phyloP scores from a whole-genome alignment of 2,888 invertebrate genomes.

The Drosophila conformis region DNA sequence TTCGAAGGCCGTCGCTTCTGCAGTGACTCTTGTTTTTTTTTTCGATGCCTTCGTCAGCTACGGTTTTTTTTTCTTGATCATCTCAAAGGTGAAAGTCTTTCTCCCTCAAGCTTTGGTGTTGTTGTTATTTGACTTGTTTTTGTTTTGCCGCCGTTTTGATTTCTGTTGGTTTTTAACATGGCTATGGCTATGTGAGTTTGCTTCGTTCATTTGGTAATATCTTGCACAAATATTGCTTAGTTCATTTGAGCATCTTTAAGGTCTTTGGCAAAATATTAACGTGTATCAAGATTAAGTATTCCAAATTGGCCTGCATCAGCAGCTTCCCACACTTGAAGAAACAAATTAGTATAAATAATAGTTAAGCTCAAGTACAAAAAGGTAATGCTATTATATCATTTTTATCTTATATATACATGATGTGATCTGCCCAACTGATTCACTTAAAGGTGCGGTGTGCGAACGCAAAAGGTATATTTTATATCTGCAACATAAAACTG shows the following conservation, averaged over 20 bases:
- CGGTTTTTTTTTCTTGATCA: constrained; percentile 36
- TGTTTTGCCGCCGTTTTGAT: constrained; percentile 63
- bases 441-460: constrained; percentile 27
- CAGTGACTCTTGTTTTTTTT: constrained; percentile 21
- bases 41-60: constrained; percentile 30
- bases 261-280: neutral
- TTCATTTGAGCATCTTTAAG: constrained; percentile 21
- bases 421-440: constrained; percentile 7
- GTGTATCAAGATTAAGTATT: constrained; percentile 9
- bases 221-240: constrained; percentile 45
- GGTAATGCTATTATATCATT: constrained; percentile 24
- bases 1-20: constrained; percentile 72
- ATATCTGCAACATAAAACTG: constrained; percentile 21
- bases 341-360: constrained; percentile 5
- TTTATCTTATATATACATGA: constrained; percentile 6
- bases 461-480: constrained; percentile 22
- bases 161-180: constrained; percentile 50
- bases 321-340: constrained; percentile 39
- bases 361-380: constrained; percentile 23
- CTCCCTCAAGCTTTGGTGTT: constrained; percentile 72
- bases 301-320: constrained; percentile 15
- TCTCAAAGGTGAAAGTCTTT: constrained; percentile 80
- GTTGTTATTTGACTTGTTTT: constrained; percentile 57
- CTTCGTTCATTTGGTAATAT: constrained; percentile 48
- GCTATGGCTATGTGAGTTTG: constrained; percentile 48